phyloP scores from a whole-genome alignment of 2,797 vertebrate species.

The Rachycentron canadum region DNA sequence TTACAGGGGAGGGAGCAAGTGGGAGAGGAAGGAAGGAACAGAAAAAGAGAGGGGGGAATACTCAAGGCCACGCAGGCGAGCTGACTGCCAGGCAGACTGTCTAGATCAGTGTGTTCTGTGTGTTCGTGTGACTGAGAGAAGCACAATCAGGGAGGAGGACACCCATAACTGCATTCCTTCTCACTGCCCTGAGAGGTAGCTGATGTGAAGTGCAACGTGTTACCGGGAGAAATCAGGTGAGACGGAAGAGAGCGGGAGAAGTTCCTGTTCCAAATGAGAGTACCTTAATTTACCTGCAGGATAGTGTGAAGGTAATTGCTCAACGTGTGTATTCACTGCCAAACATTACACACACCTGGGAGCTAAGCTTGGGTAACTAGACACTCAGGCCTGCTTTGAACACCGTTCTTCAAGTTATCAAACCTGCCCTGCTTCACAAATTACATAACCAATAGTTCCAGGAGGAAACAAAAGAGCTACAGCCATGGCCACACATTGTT shows the following conservation, averaged over 20 bases:
- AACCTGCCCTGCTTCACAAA: slow-evolving; percentile 12
- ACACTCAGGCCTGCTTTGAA: background rate
- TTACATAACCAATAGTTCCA: slow-evolving; percentile 4
- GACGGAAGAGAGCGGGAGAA: background rate
- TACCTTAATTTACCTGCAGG: slow-evolving; percentile 18
- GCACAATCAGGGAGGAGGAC: slow-evolving; percentile 51
- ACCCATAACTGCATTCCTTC: slow-evolving; percentile 68
- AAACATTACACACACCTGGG: slow-evolving; percentile 19
- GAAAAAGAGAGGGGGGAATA: slow-evolving; percentile 5
- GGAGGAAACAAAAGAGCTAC: slow-evolving; percentile 10
- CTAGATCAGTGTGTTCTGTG: slow-evolving; percentile 41
- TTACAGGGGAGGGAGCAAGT: slow-evolving; percentile 14
- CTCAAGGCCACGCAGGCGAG: slow-evolving; percentile 70
- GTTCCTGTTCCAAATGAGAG: background rate
- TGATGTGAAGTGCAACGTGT: slow-evolving; percentile 43
- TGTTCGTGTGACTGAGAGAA: background rate
- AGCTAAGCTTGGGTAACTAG: background rate
- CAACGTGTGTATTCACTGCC: background rate
- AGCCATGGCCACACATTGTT: background rate
- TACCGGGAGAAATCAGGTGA: background rate
- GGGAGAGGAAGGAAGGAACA: slow-evolving; percentile 24
- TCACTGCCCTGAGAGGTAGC: slow-evolving; percentile 48
- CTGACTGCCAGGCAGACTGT: slow-evolving; percentile 70
- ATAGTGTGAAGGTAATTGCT: background rate
- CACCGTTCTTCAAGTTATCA: background rate